Evolutionary conservation across 2,888 invertebrate genomes (phyloP), one percentile per base, ranked within the genome.

Genomic region (Neoascia interrupta): DNA sequence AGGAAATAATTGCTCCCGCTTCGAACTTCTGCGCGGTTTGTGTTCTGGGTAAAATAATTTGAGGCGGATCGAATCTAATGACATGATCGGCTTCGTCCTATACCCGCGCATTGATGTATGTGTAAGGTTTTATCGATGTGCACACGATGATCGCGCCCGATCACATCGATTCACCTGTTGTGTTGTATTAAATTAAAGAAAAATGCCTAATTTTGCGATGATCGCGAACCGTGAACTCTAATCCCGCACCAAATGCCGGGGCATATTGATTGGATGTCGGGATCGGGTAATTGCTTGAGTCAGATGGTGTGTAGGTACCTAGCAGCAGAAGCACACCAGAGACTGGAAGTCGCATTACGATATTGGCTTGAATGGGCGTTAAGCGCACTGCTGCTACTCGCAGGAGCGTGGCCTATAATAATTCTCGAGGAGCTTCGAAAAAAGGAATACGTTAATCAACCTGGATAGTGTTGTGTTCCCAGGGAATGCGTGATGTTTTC

Each of bases 151-250:
- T 51, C n/a, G n/a, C n/a, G 43, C 19, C 10, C 19, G 26, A 39
- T 49, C 37, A 15, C 39, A 68, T 68, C 66, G 79, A 79, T 79
- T 79, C 79, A 79, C 79, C 79, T 79, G 79, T 73, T 76, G 8
- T 31, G 76, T 58, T 79, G 79, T 79, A 60, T 73, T 66, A 73
- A 73, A 68, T 73, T 66, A 61, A 73, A 68, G 66, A 73, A 73
- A 79, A 79, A 68, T 68, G 79, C 79, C 79, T 79, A 79, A 79
- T 79, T 79, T 79, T 41, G 66, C 79, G 73, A 66, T 72, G 73
- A 79, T 66, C 79, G 79, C 73, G 56, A 73, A 79, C 79, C 79
- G 64, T 79, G 79, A 79, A 79, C 79, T 79, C 79, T 79, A 79
- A 79, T 79, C 79, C 79, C 73, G 49, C n/a, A n/a, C 56, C 73